phyloP scores from a whole-genome alignment of 2,113 vertebrate species.

The Bubo bubo region DNA sequence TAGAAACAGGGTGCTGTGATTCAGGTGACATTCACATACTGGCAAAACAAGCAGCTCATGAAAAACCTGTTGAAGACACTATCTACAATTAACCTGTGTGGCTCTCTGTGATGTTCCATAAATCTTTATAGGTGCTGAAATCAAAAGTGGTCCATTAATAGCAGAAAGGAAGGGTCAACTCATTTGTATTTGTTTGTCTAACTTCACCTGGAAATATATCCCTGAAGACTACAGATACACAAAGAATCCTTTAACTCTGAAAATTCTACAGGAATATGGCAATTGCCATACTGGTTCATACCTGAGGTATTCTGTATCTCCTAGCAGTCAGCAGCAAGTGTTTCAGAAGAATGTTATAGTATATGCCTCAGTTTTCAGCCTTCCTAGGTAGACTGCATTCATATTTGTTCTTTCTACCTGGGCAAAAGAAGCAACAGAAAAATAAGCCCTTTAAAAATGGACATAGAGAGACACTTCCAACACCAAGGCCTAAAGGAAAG shows the following conservation, averaged over 20 bases:
- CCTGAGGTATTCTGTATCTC: neutral
- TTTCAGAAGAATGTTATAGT: neutral
- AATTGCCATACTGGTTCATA: neutral
- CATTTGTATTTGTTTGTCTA: neutral
- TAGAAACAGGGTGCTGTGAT: neutral
- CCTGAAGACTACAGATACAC: neutral
- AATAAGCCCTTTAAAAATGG: neutral
- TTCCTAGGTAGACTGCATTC: neutral
- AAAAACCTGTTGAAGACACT: neutral
- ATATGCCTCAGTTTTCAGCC: neutral
- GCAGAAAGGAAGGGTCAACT: neutral
- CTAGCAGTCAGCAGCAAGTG: neutral
- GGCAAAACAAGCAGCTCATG: neutral
- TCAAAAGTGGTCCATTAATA: neutral
- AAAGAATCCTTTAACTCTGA: neutral
- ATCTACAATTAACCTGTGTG: neutral
- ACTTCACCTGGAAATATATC: neutral
- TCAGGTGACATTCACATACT: neutral
- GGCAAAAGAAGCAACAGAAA: neutral
- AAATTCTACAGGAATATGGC: neutral
- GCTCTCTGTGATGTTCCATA: neutral
- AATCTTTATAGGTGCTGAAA: neutral
- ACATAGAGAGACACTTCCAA: neutral
- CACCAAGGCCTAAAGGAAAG: neutral
- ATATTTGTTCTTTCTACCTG: neutral